Evolutionary conservation across 2,888 invertebrate species (phyloP).

Genomic region (Leptinotarsa tumamoca): DNA sequence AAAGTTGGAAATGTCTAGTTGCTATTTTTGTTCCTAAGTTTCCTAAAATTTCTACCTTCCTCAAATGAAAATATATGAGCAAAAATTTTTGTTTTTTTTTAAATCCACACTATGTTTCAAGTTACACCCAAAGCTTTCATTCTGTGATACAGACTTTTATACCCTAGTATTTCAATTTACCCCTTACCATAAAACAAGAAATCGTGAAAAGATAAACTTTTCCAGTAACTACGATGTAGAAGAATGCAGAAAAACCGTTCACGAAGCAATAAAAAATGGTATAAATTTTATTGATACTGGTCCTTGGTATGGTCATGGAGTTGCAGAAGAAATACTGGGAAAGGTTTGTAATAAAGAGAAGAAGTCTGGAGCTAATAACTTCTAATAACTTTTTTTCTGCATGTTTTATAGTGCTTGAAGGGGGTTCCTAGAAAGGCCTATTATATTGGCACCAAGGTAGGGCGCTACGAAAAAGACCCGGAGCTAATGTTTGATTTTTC

Average conservation of each 20-base stretch:
- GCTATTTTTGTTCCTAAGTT: too few species aligned
- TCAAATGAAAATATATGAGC: too few species aligned
- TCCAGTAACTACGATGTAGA: slow-evolving; percentile 74
- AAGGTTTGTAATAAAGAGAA: slow-evolving; percentile 68
- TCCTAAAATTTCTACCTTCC: too few species aligned
- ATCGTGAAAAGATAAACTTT: slow-evolving; percentile 19
- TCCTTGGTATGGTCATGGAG: slow-evolving; percentile 92
- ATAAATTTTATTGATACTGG: slow-evolving; percentile 94
- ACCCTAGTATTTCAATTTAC: not conserved
- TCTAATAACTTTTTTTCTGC: not conserved
- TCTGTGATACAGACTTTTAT: too few species aligned
- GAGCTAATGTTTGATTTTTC: slow-evolving; percentile 90
- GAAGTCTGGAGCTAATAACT: not conserved
- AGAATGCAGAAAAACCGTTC: slow-evolving; percentile 77
- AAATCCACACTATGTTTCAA: too few species aligned
- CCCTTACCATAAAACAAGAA: too few species aligned
- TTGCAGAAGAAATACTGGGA: slow-evolving; percentile 85
- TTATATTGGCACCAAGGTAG: slow-evolving; percentile 93
- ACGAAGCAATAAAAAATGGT: slow-evolving; percentile 79
- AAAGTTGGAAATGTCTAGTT: too few species aligned
- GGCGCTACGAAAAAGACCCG: slow-evolving; percentile 80
- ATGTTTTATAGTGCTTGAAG: slow-evolving; percentile 73
- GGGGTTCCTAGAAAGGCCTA: slow-evolving; percentile 84
- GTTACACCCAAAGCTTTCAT: too few species aligned
- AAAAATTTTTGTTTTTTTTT: too few species aligned